phyloP scores from a whole-genome alignment of 2,888 invertebrate species.

The Cabera pusaria region DNA sequence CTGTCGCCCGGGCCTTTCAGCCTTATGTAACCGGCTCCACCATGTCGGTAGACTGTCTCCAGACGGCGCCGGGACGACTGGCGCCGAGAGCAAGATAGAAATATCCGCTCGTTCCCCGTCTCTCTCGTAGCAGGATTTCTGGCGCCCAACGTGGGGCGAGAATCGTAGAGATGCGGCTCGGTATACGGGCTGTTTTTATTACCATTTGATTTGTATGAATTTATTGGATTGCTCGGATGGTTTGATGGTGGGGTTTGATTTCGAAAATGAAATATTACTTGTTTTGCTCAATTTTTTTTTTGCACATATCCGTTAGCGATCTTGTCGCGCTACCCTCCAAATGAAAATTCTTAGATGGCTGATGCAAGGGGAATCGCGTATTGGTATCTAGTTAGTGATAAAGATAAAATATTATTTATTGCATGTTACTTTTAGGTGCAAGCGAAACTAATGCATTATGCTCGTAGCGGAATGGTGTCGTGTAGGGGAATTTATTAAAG shows the following conservation, averaged over 20 bases:
- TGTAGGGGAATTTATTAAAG: too few species aligned
- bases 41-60: slow-evolving; percentile 58
- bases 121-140: slow-evolving; percentile 41
- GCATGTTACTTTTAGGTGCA: too few species aligned
- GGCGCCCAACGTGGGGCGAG: slow-evolving; percentile 59
- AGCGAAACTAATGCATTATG: too few species aligned
- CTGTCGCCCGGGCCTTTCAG: slow-evolving; percentile 29
- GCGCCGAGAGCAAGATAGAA: slow-evolving; percentile 64
- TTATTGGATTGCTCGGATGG: slow-evolving; percentile 45
- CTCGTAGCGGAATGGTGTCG: too few species aligned
- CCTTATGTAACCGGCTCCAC: slow-evolving; percentile 72
- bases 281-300: slow-evolving; percentile 2
- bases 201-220: slow-evolving; percentile 60
- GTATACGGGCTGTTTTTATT: slow-evolving; percentile 42
- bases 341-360: too few species aligned
- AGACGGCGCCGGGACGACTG: slow-evolving; percentile 82
- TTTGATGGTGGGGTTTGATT: slow-evolving; percentile 17
- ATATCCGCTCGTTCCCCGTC: slow-evolving; percentile 33
- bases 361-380: too few species aligned
- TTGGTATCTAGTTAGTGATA: too few species aligned
- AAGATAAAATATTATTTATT: too few species aligned
- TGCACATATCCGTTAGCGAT: too few species aligned
- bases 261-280: slow-evolving; percentile 12
- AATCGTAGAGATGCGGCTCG: slow-evolving; percentile 23
- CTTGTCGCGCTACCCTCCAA: too few species aligned